Base-by-base conservation (phyloP, 2,113 vertebrate species). In the Octodon degus region DNA sequence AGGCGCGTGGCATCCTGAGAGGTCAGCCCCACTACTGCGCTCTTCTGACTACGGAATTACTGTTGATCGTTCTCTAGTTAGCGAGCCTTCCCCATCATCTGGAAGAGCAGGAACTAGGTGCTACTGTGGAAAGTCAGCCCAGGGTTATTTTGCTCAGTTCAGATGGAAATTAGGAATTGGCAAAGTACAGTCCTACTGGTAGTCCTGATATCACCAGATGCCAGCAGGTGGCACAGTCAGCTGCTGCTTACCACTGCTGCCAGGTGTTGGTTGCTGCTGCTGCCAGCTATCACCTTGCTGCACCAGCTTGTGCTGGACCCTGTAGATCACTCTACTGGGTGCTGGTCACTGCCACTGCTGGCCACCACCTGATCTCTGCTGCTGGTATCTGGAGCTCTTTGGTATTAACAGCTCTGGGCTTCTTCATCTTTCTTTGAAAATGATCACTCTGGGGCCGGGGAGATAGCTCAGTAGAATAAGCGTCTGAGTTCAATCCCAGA, bases 41-140 rank as follows among this genome's bases (percentile, higher is more conserved):
- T 89, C n/a, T 81, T 86, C 84, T 62, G 68, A 93, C 43, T 88
- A 14, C 82, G 53, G 90, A 53, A 55, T 81, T 86, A 70, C 12
- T 62, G 72, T 63, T 63, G 20, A 65, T 77, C 3, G 43, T 53
- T 84, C 76, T 74, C 27, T 80, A 19, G 32, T 77, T 70, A 47
- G 53, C 34, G 22, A 90, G 32, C 62, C n/a, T 30, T 63, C 76
- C 22, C 47, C 32, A 11, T 68, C n/a, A 40, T 37, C 60, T 76
- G 76, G 82, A 76, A 97, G 24, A 65, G 20, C 77, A 43, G 19
- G 43, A 68, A 43, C 60, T 63, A 79, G 27, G 27, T 17, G 5
- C 40, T 77, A 14, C n/a, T 47, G 79, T 16, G 74, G 40, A 25
- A 27, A 47, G 7, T 27, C 43, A 17, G 43, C 43, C 74, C 24